Conservation (phyloP, 2,888 invertebrate species). For the Aleiodes alternator region DNA sequence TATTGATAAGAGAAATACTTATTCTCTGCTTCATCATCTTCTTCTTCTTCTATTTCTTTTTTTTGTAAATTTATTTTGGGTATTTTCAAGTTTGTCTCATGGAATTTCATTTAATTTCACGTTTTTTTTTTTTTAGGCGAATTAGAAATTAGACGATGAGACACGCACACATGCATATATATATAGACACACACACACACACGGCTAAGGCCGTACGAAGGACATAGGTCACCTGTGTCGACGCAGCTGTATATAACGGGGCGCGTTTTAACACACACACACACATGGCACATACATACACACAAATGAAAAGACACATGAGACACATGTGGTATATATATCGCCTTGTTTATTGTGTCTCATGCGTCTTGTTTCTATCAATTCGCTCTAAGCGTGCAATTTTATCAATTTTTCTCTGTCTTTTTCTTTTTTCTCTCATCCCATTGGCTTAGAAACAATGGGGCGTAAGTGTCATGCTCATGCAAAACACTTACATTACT, state of each 20-base stretch:
- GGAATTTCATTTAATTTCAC: neutral
- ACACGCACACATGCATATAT: neutral
- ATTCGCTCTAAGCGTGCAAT: no score
- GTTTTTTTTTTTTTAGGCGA: slow-evolving; percentile 29
- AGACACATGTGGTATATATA: slow-evolving; percentile 48
- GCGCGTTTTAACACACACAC: slow-evolving; percentile 33
- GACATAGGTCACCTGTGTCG: slow-evolving; percentile 68
- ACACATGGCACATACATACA: slow-evolving; percentile 52
- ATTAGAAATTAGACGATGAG: slow-evolving; percentile 15
- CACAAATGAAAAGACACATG: no score
- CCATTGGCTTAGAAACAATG: neutral
- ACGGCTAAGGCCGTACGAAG: slow-evolving; percentile 70
- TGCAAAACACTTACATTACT: no score
- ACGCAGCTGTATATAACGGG: slow-evolving; percentile 44
- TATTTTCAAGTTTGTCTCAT: no score
- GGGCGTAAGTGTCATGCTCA: no score
- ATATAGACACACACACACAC: no score
- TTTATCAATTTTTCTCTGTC: neutral
- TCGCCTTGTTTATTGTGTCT: slow-evolving; percentile 36
- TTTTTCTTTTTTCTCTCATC: neutral
- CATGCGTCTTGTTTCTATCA: neutral
- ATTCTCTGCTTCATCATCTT: neutral
- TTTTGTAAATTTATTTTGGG: neutral
- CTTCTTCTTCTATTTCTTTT: no score
- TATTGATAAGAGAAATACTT: neutral